Percentiles rank a stretch among this genome's conserved stretches.
phyloP scores from a whole-genome alignment of 37 sponge, comb jelly and placozoan species.

The Theonella swinhoei region DNA sequence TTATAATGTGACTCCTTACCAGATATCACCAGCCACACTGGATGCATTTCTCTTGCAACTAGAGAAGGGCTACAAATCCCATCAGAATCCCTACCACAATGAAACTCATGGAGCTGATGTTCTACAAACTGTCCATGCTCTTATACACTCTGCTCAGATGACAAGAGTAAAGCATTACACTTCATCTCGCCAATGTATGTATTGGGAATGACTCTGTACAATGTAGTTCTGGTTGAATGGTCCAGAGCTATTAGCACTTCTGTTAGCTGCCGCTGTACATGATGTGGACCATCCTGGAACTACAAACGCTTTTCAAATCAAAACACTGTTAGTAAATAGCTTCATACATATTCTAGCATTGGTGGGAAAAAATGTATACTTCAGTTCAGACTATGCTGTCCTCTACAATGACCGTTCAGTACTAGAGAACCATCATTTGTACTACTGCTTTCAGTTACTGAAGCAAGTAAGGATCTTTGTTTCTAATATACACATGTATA shows the following conservation, averaged over 20 bases:
- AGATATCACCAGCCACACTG: constrained; percentile 41
- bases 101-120: constrained; percentile 94
- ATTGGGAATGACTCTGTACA: too few species aligned
- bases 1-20: neutral
- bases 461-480: constrained; percentile 29
- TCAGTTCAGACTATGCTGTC: constrained; percentile 75
- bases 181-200: too few species aligned
- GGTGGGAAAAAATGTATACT: neutral
- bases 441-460: constrained; percentile 62
- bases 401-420: constrained; percentile 94
- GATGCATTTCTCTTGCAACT: constrained; percentile 69
- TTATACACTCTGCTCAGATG: constrained; percentile 33
- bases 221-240: constrained; percentile 47
- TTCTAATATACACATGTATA: neutral
- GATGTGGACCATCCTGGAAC: constrained; percentile 97
- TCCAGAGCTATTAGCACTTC: constrained; percentile 73
- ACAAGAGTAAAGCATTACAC: neutral
- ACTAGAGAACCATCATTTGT: constrained; percentile 90
- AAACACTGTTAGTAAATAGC: constrained; percentile 38
- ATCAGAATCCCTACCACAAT: constrained; percentile 93
- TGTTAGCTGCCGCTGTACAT: constrained; percentile 85
- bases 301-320: constrained; percentile 86
- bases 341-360: neutral
- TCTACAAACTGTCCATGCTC: constrained; percentile 73
- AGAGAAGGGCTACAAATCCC: constrained; percentile 76